Evolutionary conservation across 2,888 invertebrate species (phyloP), one percentile per base, ranked within the genome.

Genomic region (Apodemia mormo): DNA sequence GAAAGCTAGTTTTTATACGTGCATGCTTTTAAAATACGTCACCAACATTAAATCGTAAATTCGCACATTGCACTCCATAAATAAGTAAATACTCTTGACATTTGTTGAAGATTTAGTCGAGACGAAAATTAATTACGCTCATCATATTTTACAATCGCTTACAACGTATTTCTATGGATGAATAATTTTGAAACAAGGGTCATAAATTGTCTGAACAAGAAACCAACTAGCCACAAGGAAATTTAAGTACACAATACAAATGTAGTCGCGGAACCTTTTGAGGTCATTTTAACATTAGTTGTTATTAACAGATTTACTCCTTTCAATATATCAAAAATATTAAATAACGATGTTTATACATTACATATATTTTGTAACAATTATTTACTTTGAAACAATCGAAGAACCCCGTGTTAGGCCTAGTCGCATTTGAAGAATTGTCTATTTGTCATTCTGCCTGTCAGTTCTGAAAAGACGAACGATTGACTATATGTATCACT

Each of bases 81-180:
- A 56, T 22, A 10, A 56, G 67, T 9, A 56, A 49, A 49, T 6
- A 67, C 30, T 43, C 58, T 56, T 40, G 29, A 40, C 67, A 40
- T 12, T 43, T 67, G 58, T 58, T 29, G 56, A 29, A 72, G 64
- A 61, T 65, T 69, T 54, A 66, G 69, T 68, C 56, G 61, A 45
- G 68, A 61, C 68, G 70, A 68, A 70, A 68, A 75, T 74, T 74
- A 72, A 75, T 74, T 65, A 69, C 70, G 61, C 67, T 56, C 66
- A 56, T 74, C 71, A 70, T 72, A 74, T 74, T 69, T 72, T 70
- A 71, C 71, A 70, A 65, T 72, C 67, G 73, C 66, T 58, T 71
- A 71, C 69, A 72, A 68, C 66, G 56, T 52, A 72, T 70, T 66
- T 70, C 70, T 70, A 72, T 71, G 68, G 68, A 65, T 74, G 72